These are phyloP conservation scores for Pipra filicauda DNA, from an alignment of 2,113 vertebrate genomes.

Conservation along the genomic window DNA sequence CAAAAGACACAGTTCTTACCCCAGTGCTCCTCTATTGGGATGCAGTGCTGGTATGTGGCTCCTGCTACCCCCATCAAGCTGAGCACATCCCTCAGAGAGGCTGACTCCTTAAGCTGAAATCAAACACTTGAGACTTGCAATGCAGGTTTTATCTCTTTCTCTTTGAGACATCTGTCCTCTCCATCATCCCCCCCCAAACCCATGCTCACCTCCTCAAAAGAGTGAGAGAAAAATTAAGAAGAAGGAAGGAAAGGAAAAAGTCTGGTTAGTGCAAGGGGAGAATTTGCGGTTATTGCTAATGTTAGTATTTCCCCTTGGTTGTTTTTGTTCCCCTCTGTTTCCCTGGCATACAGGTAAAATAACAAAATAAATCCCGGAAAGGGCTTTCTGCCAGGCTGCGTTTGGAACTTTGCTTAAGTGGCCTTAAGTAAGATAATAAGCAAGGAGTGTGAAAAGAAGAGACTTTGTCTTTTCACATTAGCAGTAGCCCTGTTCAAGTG, in stretches of 20 bases:
- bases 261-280: not conserved
- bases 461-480: constrained; percentile 88
- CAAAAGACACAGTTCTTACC: not conserved
- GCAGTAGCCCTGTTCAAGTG: constrained; percentile 78
- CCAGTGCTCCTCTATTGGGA: rapidly evolving
- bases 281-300: constrained; percentile 27
- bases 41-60: rapidly evolving
- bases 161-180: not conserved
- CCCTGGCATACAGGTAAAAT: constrained; percentile 64
- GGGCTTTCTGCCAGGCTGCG: constrained; percentile 71
- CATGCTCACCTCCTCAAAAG: not conserved
- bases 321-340: not conserved
- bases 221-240: not conserved
- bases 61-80: not conserved
- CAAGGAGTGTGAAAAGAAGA: constrained; percentile 82
- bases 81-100: not conserved
- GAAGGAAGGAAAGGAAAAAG: not conserved
- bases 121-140: not conserved
- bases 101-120: not conserved
- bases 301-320: not conserved
- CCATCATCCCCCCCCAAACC: not conserved
- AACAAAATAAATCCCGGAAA: constrained; percentile 65
- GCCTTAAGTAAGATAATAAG: constrained; percentile 91
- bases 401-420: constrained; percentile 84
- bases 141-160: not conserved